Percentiles rank a stretch among this genome's conserved stretches.
These are phyloP conservation scores for Rhagophthalmus giganteus DNA, from an alignment of 2,888 invertebrate genomes.

Conservation along the genomic window DNA sequence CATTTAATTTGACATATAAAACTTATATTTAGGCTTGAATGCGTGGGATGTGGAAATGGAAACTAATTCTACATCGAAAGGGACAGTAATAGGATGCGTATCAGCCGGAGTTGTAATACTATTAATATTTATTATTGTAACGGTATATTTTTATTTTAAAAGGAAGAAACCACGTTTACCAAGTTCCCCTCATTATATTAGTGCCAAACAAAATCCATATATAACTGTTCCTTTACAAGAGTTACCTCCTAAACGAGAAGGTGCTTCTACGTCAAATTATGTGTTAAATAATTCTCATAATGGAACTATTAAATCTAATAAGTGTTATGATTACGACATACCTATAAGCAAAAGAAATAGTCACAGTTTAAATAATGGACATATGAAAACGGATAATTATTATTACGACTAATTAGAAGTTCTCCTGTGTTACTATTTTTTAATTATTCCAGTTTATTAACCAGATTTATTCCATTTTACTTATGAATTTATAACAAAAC, in stretches of 20 bases:
- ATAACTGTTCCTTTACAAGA: slow-evolving; percentile 82
- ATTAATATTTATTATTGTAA: slow-evolving; percentile 41
- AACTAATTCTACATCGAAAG: slow-evolving; percentile 15
- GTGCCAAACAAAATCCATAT: slow-evolving; percentile 80
- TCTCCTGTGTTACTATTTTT: too few species aligned
- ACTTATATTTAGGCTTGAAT: slow-evolving; percentile 15
- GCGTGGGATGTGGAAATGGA: slow-evolving; percentile 37
- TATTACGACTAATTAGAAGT: slow-evolving; percentile 31
- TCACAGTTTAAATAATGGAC: slow-evolving; percentile 67
- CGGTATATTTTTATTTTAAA: slow-evolving; percentile 48
- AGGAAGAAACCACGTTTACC: slow-evolving; percentile 63
- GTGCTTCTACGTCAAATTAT: slow-evolving; percentile 54
- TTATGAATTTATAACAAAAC: too few species aligned
- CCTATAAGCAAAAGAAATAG: slow-evolving; percentile 77
- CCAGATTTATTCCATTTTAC: not conserved
- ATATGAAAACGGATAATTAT: slow-evolving; percentile 38
- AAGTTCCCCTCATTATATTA: slow-evolving; percentile 79
- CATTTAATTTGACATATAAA: too few species aligned
- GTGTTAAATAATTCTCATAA: slow-evolving; percentile 42
- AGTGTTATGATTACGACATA: slow-evolving; percentile 68
- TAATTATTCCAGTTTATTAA: not conserved
- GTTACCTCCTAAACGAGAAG: slow-evolving; percentile 58
- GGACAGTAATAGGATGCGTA: slow-evolving; percentile 29
- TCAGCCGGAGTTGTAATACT: slow-evolving; percentile 40
- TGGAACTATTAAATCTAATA: slow-evolving; percentile 60